phyloP scores from a whole-genome alignment of 2,888 invertebrate species.

The Trimorus sp. region DNA sequence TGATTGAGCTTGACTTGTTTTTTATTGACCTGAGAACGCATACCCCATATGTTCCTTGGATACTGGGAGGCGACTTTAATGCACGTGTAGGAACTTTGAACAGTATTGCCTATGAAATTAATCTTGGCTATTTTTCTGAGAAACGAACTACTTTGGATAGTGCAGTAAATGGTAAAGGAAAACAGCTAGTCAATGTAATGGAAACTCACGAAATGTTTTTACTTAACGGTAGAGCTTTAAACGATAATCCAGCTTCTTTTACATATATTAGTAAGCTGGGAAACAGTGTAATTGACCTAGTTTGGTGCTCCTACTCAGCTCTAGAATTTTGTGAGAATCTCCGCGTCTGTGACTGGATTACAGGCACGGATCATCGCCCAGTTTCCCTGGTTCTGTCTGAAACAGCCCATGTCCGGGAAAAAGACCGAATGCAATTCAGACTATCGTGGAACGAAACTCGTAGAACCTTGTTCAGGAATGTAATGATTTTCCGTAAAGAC shows the following conservation, averaged over 20 bases:
- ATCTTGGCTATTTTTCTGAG: not conserved
- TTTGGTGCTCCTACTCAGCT: not conserved
- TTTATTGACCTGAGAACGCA: not conserved
- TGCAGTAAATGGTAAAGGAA: not conserved
- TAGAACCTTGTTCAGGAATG: not conserved
- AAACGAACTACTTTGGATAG: not conserved
- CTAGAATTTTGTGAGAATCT: not conserved
- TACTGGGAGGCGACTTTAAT: conserved; percentile 1
- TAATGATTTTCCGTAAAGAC: too few species aligned
- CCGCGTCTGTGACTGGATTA: not conserved
- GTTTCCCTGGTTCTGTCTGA: not conserved
- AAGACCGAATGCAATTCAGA: not conserved
- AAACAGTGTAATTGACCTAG: not conserved
- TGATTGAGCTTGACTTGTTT: not conserved
- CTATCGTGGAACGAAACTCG: not conserved
- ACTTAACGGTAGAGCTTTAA: not conserved
- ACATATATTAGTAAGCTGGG: not conserved
- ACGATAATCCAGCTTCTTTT: not conserved
- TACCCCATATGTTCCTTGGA: not conserved
- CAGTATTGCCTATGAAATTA: not conserved
- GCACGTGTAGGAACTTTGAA: not conserved
- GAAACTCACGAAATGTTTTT: not conserved
- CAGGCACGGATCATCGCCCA: not conserved
- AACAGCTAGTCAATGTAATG: not conserved
- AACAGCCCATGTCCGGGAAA: not conserved